Evolutionary conservation across 2,113 vertebrate genomes (phyloP), one percentile per base, ranked within the genome.

Genomic region (Megaceryle maxima): DNA sequence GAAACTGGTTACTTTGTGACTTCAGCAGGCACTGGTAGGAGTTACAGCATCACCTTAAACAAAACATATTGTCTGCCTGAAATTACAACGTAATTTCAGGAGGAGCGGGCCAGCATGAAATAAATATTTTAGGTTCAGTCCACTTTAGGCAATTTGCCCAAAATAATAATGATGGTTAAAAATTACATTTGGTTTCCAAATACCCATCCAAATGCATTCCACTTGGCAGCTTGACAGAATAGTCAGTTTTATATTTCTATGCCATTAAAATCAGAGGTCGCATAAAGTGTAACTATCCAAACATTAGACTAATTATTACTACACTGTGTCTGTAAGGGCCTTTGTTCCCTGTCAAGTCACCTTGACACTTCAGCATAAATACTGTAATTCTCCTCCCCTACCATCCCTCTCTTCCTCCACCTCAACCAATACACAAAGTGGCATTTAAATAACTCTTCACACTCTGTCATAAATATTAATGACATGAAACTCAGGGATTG

Each of bases 401-500:
- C 43, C 16, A 84, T 63, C 56, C 39, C 48, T 79, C 51, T 89
- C 66, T 94, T 87, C 69, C 62, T 79, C 73, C 53, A 87, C 39
- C 51, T 60, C 60, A 89, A 87, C 48, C 73, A 48, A 73, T 73
- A 90, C 59, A 72, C 56, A 43, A 83, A 89, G 29, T 83, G 81
- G 50, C 66, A 79, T 92, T 94, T 94, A 89, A 95, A 68, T 84
- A 88, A 83, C 80, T 87, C 63, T 89, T 92, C 81, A 85, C 44
- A 43, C 81, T 92, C 25, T 82, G 74, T 83, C 53, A 91, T 94
- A 91, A 96, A 96, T 96, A 94, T 91, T 95, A 94, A 95, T 92
- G 88, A 46, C 53, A 35, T 14, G 37, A 73, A 93, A 87, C 69
- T 89, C 83, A 82, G 66, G 63, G 59, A 57, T 69, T 92, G 80